Conservation (phyloP, 1,140 invertebrate species). For the Drosophila truncata region DNA sequence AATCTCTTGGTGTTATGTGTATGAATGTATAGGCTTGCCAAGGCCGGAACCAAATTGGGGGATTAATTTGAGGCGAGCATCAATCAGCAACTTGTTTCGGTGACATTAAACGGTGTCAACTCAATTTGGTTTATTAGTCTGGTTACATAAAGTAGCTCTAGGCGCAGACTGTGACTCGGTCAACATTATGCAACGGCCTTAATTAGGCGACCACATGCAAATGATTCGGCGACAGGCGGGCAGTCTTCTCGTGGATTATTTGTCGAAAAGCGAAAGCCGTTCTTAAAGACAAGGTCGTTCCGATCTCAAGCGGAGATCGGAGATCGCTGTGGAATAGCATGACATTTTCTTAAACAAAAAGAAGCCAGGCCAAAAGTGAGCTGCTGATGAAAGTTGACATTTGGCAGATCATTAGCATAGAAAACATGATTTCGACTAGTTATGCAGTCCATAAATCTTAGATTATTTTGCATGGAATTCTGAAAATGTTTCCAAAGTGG, state of each 20-base stretch:
- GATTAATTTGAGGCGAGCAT: conserved; percentile 42
- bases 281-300: conserved; percentile 57
- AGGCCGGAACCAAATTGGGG: conserved; percentile 39
- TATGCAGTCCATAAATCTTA: conserved; percentile 22
- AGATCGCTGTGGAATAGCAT: conserved; percentile 9
- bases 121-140: conserved; percentile 64
- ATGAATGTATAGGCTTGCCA: conserved; percentile 1
- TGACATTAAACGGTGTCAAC: conserved; percentile 63
- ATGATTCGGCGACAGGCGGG: conserved; percentile 37
- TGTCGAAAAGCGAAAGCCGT: conserved; percentile 59
- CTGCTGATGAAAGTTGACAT: conserved; percentile 37
- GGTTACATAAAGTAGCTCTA: conserved; percentile 57
- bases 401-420: conserved; percentile 32
- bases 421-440: conserved; percentile 37
- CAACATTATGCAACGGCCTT: conserved; percentile 75
- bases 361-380: not conserved
- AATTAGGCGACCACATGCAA: conserved; percentile 65
- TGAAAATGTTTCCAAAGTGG: not conserved
- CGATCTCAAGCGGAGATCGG: not conserved
- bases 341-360: conserved; percentile 18
- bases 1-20: conserved; percentile 13
- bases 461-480: conserved; percentile 18
- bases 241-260: conserved; percentile 47
- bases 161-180: conserved; percentile 39
- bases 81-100: conserved; percentile 53